Conservation (phyloP, 2,888 invertebrate genomes). For the Pteria penguin region DNA sequence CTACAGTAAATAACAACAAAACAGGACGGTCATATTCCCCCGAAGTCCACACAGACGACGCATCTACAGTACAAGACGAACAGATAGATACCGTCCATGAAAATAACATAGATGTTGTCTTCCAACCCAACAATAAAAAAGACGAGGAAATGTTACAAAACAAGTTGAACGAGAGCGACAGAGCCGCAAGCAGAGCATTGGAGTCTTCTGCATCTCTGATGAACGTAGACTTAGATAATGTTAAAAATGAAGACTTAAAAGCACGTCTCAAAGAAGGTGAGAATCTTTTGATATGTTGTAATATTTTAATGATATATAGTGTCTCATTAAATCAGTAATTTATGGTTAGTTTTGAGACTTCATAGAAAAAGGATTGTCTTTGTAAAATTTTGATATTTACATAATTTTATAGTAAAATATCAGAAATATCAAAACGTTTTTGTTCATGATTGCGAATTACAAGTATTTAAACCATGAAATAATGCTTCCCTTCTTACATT, state of each 20-base stretch:
- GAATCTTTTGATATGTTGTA: no score
- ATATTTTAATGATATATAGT: no score
- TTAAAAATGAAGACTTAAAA: not conserved
- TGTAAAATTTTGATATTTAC: no score
- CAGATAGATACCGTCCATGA: not conserved
- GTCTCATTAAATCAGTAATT: no score
- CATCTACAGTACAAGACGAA: not conserved
- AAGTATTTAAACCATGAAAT: no score
- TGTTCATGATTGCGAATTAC: no score
- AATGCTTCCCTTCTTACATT: no score
- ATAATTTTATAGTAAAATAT: no score
- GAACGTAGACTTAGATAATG: not conserved
- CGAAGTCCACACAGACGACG: not conserved
- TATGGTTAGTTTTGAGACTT: no score
- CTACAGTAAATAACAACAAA: not conserved
- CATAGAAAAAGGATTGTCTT: no score
- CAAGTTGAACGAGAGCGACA: not conserved
- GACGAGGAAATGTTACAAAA: no score
- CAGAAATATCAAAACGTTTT: no score
- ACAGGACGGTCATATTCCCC: not conserved
- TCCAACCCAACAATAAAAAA: not conserved
- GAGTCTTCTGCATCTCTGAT: not conserved
- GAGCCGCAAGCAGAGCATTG: not conserved
- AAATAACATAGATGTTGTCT: not conserved
- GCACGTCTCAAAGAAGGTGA: not conserved